Conservation (phyloP, 2,113 vertebrate genomes). For the Oophaga pumilio region DNA sequence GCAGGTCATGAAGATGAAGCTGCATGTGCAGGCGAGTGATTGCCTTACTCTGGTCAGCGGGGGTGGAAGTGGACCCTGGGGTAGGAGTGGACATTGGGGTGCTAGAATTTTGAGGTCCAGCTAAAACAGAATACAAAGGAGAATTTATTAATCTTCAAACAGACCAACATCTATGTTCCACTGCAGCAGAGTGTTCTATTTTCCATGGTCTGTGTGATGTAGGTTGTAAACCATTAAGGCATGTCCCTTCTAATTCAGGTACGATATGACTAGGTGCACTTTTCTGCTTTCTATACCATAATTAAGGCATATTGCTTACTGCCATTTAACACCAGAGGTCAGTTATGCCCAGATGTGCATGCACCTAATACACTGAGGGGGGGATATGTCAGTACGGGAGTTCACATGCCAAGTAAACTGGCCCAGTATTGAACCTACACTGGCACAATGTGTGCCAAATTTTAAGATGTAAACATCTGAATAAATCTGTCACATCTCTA, state of each 20-base stretch:
- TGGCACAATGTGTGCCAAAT: no score
- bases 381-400: no score
- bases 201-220: not conserved
- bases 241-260: not conserved
- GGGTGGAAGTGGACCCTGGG: constrained; percentile 70
- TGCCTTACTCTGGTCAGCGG: constrained; percentile 76
- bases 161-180: not conserved
- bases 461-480: no score
- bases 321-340: not conserved
- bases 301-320: not conserved
- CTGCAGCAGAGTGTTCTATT: not conserved
- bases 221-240: not conserved
- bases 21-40: constrained; percentile 90
- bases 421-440: no score
- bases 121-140: constrained; percentile 36
- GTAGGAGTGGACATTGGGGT: constrained; percentile 77
- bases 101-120: constrained; percentile 65
- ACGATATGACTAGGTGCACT: not conserved
- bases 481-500: no score
- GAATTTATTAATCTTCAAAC: not conserved
- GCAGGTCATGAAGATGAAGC: constrained; percentile 91
- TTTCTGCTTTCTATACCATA: not conserved
- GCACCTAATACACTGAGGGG: not conserved
- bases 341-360: not conserved
- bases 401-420: no score